A percentile compares a stretch with the other conserved stretches of the same genome.
phyloP scores from a whole-genome alignment of 1,140 invertebrate genomes.

The Tribolium madens region DNA sequence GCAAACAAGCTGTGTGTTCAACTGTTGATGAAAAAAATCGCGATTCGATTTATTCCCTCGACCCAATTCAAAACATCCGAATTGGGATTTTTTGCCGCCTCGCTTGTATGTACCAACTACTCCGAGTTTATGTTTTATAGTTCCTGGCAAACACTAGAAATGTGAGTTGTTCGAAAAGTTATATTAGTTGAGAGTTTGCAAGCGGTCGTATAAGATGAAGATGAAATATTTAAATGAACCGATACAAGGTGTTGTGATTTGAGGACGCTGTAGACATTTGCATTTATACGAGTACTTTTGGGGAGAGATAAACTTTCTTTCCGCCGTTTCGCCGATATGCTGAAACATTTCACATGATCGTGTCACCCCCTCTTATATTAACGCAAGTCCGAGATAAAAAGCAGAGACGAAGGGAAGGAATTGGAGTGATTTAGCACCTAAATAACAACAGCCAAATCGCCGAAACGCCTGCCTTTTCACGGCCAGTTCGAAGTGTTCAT shows the following conservation, averaged over 20 bases:
- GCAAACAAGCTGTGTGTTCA: not conserved
- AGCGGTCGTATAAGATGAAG: constrained; percentile 48
- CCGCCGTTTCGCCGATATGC: constrained; percentile 21
- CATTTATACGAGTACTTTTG: constrained; percentile 44
- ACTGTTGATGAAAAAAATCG: not conserved
- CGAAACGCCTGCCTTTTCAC: constrained; percentile 9
- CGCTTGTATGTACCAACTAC: not conserved
- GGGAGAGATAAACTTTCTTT: constrained; percentile 40
- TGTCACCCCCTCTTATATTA: constrained; percentile 21
- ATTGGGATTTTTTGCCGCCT: constrained; percentile 10
- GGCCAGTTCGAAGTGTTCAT: not conserved
- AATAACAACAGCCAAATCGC: constrained; percentile 22
- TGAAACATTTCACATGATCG: constrained; percentile 36
- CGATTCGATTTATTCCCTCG: not conserved
- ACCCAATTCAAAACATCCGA: no score
- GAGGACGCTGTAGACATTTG: constrained; percentile 30
- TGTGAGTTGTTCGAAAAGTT: constrained; percentile 51
- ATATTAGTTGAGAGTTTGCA: constrained; percentile 50
- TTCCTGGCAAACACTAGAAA: constrained; percentile 43
- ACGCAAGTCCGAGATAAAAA: constrained; percentile 7
- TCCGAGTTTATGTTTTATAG: constrained; percentile 39
- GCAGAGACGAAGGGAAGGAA: constrained; percentile 1
- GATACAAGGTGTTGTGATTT: constrained; percentile 53
- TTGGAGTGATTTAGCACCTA: constrained; percentile 23
- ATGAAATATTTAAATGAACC: constrained; percentile 54